Conservation (phyloP, 2,113 vertebrate genomes). For the Pachyramphus minor region DNA sequence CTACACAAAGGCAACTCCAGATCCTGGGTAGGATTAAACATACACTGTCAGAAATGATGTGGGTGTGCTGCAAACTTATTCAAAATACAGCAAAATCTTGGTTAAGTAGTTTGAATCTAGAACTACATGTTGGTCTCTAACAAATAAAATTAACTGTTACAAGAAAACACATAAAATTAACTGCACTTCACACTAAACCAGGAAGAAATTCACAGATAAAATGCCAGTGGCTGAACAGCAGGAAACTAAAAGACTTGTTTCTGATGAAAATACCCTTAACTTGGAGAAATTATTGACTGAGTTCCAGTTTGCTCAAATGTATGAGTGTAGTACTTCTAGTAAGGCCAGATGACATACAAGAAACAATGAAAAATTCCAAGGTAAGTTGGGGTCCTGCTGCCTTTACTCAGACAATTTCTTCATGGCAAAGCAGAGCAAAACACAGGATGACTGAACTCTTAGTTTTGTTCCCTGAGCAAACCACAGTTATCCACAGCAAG, state of each 20-base stretch:
- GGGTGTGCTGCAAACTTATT: background rate
- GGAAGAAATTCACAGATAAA: background rate
- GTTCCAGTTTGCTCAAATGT: background rate
- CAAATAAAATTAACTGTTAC: background rate
- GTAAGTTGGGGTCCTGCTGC: background rate
- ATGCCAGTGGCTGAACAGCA: background rate
- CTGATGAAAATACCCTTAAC: background rate
- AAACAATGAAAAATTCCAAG: background rate
- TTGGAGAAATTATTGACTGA: background rate
- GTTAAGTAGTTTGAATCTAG: background rate
- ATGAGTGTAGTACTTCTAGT: background rate
- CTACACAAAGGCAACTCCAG: background rate
- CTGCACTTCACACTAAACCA: background rate
- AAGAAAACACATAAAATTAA: background rate
- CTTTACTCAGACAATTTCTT: background rate
- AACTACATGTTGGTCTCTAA: background rate
- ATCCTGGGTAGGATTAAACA: background rate
- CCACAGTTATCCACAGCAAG: background rate
- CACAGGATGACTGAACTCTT: background rate
- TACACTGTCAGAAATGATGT: rapidly evolving
- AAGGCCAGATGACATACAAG: background rate
- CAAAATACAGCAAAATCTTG: background rate
- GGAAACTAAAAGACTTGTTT: background rate
- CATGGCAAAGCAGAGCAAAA: background rate
- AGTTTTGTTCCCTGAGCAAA: background rate